phyloP scores from a whole-genome alignment of 2,797 vertebrate genomes.

The Parauchenoglanis ngamensis region DNA sequence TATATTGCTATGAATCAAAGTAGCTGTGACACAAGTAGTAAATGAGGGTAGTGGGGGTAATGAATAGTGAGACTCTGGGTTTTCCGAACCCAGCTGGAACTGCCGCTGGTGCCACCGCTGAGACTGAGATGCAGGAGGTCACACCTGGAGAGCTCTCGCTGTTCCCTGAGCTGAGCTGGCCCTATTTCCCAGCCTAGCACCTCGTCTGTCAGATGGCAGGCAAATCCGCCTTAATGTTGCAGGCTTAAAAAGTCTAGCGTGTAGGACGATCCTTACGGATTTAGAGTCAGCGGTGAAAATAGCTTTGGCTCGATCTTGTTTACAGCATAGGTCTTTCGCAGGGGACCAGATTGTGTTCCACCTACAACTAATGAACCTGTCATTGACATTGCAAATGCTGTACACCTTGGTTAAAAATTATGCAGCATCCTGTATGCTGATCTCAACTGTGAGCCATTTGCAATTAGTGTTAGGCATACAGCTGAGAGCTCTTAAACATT shows the following conservation, averaged over 20 bases:
- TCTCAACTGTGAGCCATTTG: not conserved
- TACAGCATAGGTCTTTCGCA: constrained; percentile 20
- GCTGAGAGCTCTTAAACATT: not conserved
- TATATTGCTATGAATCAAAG: not conserved
- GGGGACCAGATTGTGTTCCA: constrained; percentile 11
- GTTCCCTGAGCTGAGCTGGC: constrained; percentile 36
- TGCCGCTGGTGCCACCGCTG: constrained; percentile 24
- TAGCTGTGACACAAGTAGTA: not conserved
- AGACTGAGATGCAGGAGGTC: constrained; percentile 37
- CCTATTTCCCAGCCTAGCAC: constrained; percentile 55
- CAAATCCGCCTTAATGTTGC: constrained; percentile 66
- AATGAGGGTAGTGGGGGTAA: not conserved
- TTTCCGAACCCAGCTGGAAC: constrained; percentile 24
- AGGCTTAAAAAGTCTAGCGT: constrained; percentile 55
- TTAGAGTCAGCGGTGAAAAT: constrained; percentile 48
- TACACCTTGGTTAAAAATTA: not conserved
- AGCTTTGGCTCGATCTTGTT: constrained; percentile 43
- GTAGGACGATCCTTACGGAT: constrained; percentile 59
- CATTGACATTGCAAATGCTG: constrained; percentile 1
- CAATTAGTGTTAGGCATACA: not conserved
- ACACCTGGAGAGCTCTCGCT: constrained; percentile 51
- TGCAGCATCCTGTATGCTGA: not conserved
- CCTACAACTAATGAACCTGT: constrained; percentile 12
- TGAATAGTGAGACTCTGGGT: constrained; percentile 1
- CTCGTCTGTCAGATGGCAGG: constrained; percentile 56